Evolutionary conservation across 1,140 invertebrate genomes (phyloP), one percentile per base, ranked within the genome.

Genomic region (Brachionus sp.): DNA sequence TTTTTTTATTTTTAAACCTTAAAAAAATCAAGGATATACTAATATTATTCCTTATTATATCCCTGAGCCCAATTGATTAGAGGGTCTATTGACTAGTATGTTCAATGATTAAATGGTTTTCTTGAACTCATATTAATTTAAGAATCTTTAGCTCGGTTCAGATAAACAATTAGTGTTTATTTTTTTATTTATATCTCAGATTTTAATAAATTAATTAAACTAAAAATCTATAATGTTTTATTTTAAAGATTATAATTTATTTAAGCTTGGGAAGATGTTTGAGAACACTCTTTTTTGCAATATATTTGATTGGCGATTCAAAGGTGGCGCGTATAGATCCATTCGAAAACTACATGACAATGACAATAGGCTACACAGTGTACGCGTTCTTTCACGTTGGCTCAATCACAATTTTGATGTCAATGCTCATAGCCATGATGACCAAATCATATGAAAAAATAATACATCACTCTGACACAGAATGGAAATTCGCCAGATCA

Each of bases 401-500:
- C 83, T 89, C 88, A 70, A 90, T 91, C 29, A 91, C 89, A 39
- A 90, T 91, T 4, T 86, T 91, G 68, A 87, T 91, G 29, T 91
- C 90, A 85, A 91, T 91, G 90, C 86, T 91, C 16, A 90, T 90
- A 70, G 90, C 90, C 53, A 91, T 91, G 90, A 91, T 91, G 90
- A 89, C 89, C 12, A 86, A 90, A 62, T 90, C 89, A 6, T 91
- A 90, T 84, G 89, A 91, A 86, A 88, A 87, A 68, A 91, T 91
- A 35, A 88, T 90, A 77, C 93, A 94, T 92, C 90, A 94, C 85
- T 92, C 94, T 5, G 94, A 96, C 85, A 92, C 92, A 0, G 94
- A 96, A 89, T 96, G 95, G 95, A 96, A 96, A 88, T 96, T 95
- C 86, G 94, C 94, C 2, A 90, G 95, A 12, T 94, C 93, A 83